Conservation (phyloP, 2,888 invertebrate genomes). For the Rotaria sp. region DNA sequence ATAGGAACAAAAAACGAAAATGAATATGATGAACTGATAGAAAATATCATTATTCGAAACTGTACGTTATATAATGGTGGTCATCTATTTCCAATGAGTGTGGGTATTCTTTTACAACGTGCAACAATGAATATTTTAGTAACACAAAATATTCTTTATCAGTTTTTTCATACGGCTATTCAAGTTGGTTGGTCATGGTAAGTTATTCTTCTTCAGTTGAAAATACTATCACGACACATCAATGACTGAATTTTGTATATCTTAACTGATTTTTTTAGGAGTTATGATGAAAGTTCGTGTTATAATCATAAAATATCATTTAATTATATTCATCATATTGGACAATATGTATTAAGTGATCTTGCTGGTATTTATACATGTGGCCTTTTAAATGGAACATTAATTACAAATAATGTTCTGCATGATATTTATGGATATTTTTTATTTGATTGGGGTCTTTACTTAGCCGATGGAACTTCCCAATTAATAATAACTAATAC, state of each 20-base stretch:
- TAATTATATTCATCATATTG: conserved; percentile 27
- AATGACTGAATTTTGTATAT: too few species aligned
- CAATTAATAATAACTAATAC: neutral
- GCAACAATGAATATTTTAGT: neutral
- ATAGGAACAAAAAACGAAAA: too few species aligned
- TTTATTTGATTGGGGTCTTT: neutral
- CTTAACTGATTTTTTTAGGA: neutral
- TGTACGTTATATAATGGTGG: neutral
- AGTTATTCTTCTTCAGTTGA: neutral
- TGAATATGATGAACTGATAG: neutral
- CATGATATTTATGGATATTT: conserved; percentile 14
- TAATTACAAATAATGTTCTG: neutral
- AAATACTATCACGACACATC: too few species aligned
- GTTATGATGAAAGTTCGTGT: neutral
- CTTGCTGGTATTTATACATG: conserved; percentile 21
- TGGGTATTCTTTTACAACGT: neutral
- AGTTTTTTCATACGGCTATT: neutral
- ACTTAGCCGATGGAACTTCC: conserved; percentile 4
- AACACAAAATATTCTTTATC: neutral
- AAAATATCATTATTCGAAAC: neutral
- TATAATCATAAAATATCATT: neutral
- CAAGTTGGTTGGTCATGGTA: conserved; percentile 14
- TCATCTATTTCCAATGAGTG: conserved; percentile 5
- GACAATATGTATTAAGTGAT: neutral
- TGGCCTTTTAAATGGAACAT: neutral